Conservation (phyloP, 2,113 vertebrate genomes). For the rat (Rattus norvegicus) region GRCr8 NC_086028.1:103614501-103615000, state of each 20-base stretch:
- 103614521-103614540: conserved; percentile 51
- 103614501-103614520: conserved; percentile 83
- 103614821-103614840: accelerated
- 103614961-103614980: not conserved
- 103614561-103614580: not conserved
- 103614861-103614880: not conserved
- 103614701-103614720: not conserved
- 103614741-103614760: conserved; percentile 23
- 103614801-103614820: not conserved
- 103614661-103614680: not conserved
- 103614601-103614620: not conserved
- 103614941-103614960: not conserved
- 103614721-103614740: not conserved
- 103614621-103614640: not conserved
- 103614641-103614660: too few species aligned
- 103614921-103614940: too few species aligned
- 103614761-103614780: not conserved
- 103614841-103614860: not conserved
- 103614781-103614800: too few species aligned
- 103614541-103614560: not conserved
- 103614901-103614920: not conserved
- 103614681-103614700: not conserved
- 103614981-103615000: not conserved
- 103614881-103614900: not conserved
- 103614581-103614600: not conserved